Evolutionary conservation across 2,113 vertebrate species (phyloP).

Genomic region (Xiphophorus maculatus): DNA sequence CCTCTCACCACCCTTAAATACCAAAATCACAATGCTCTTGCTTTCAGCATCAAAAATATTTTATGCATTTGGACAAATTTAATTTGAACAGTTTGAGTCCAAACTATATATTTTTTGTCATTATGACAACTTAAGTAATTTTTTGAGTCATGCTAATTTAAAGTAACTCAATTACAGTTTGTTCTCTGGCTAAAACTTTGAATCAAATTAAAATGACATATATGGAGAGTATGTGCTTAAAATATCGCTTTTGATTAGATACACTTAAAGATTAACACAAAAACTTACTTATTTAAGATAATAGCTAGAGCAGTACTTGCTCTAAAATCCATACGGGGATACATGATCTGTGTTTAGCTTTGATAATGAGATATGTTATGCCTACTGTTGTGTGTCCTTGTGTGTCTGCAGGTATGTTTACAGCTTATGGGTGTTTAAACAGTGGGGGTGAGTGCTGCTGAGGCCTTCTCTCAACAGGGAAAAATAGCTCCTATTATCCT

Average conservation of each 20-base stretch:
- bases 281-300: background rate
- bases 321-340: background rate
- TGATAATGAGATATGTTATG: slow-evolving; percentile 14
- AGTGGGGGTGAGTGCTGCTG: slow-evolving; percentile 39
- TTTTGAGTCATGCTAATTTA: background rate
- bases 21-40: background rate
- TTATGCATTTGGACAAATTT: background rate
- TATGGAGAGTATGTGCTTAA: background rate
- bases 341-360: background rate
- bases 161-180: background rate
- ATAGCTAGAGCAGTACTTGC: background rate
- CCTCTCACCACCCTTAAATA: background rate
- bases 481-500: slow-evolving; percentile 68
- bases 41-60: background rate
- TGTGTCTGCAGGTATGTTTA: slow-evolving; percentile 24
- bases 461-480: slow-evolving; percentile 56
- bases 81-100: background rate
- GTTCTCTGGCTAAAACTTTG: background rate
- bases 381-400: slow-evolving; percentile 24
- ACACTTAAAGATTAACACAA: background rate
- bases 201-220: background rate
- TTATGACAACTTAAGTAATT: background rate
- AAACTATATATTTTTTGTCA: background rate
- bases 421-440: slow-evolving; percentile 37
- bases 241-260: background rate